Evolutionary conservation across 2,113 vertebrate genomes (phyloP).

Genomic region (Baryphthengus martii): DNA sequence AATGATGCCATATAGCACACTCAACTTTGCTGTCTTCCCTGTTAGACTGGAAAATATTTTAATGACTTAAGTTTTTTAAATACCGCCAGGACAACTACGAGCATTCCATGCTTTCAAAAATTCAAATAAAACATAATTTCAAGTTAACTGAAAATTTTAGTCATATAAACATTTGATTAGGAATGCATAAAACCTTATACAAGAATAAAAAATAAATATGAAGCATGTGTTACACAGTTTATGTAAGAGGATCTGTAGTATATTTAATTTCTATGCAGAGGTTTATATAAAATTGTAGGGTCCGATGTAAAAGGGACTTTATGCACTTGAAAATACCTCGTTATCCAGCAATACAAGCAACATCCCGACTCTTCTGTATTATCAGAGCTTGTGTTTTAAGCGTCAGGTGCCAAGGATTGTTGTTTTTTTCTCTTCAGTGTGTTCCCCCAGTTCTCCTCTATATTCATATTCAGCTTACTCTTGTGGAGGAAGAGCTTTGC

Average conservation of each 20-base stretch:
- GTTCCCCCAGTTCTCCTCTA: background rate
- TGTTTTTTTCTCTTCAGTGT: background rate
- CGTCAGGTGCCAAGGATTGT: background rate
- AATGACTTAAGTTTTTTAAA: background rate
- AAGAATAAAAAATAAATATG: constrained; percentile 41
- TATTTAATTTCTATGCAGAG: background rate
- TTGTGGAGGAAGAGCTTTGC: background rate
- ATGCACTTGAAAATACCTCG: background rate
- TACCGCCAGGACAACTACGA: background rate
- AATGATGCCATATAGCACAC: background rate
- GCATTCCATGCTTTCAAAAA: constrained; percentile 23
- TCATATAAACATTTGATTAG: constrained; percentile 65
- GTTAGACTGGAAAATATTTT: constrained; percentile 8
- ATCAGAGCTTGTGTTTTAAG: background rate
- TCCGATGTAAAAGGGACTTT: constrained; percentile 28
- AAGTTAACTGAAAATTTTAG: constrained; percentile 47
- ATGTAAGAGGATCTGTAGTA: constrained; percentile 1
- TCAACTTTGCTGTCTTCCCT: background rate
- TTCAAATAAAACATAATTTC: constrained; percentile 64
- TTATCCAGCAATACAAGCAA: background rate
- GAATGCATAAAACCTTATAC: constrained; percentile 53
- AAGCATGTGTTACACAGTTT: constrained; percentile 53
- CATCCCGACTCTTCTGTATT: background rate
- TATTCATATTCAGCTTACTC: rapidly evolving
- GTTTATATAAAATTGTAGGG: background rate